A percentile compares a stretch with the other conserved stretches of the same genome.
Conservation (phyloP, 2,797 vertebrate species). For the Parauchenoglanis ngamensis region DNA sequence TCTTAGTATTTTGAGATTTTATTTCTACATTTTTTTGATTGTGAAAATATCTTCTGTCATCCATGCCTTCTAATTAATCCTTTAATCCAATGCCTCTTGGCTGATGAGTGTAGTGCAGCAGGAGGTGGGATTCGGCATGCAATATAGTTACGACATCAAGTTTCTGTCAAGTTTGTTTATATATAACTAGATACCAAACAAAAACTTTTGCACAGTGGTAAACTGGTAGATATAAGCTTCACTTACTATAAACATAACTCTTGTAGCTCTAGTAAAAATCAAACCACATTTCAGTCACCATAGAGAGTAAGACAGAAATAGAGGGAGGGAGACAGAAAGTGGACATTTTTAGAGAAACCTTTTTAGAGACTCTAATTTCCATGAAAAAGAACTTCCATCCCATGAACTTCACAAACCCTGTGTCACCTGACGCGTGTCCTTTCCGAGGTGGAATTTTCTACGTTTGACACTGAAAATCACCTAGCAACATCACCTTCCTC, state of each 20-base stretch:
- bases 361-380: conserved; percentile 33
- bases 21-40: background rate
- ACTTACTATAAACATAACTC: background rate
- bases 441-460: conserved; percentile 47
- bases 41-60: background rate
- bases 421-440: conserved; percentile 38
- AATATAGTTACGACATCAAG: background rate
- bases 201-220: background rate
- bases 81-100: background rate
- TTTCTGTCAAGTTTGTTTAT: background rate
- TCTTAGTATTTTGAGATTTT: background rate
- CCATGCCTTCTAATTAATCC: background rate
- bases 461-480: conserved; percentile 45
- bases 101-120: background rate
- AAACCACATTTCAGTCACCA: background rate
- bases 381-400: conserved; percentile 36
- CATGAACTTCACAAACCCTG: conserved; percentile 25
- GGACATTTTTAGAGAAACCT: background rate
- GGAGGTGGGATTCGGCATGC: background rate
- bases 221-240: background rate
- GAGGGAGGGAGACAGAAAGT: background rate
- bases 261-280: background rate
- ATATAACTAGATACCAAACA: background rate
- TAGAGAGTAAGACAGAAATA: background rate
- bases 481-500: conserved; percentile 55